phyloP scores from a whole-genome alignment of 2,113 vertebrate species.

The Uria aalge region DNA sequence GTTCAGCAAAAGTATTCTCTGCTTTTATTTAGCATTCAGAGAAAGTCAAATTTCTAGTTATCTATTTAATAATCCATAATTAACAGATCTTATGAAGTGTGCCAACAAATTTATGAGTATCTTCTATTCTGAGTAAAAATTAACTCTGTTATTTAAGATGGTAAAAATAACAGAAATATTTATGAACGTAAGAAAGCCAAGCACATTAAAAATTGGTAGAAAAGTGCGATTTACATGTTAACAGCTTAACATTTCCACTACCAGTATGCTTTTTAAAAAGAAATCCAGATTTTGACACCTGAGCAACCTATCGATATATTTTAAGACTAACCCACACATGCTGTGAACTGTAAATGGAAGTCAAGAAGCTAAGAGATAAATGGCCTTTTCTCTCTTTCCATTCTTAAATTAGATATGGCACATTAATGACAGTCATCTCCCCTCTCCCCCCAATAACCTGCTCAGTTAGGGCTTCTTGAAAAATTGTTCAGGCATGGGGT shows the following conservation, averaged over 20 bases:
- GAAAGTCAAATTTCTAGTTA: neutral
- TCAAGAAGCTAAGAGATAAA: neutral
- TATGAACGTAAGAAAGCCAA: neutral
- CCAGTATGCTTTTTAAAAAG: neutral
- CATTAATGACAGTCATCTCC: neutral
- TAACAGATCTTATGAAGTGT: neutral
- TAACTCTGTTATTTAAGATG: neutral
- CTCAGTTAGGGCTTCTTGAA: neutral
- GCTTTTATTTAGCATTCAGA: neutral
- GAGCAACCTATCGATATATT: neutral
- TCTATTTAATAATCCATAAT: neutral
- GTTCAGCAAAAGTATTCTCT: neutral
- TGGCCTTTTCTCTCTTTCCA: neutral
- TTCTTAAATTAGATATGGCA: neutral
- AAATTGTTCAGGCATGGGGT: neutral
- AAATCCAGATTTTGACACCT: neutral
- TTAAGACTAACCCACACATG: neutral
- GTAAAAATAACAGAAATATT: neutral
- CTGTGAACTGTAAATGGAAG: neutral
- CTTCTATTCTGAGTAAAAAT: neutral
- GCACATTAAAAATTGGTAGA: neutral
- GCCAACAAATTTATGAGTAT: neutral
- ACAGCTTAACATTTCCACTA: neutral
- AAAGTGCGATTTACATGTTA: neutral
- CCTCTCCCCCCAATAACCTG: neutral